phyloP scores from a whole-genome alignment of 2,888 invertebrate species.

The Bembecia ichneumoniformis region DNA sequence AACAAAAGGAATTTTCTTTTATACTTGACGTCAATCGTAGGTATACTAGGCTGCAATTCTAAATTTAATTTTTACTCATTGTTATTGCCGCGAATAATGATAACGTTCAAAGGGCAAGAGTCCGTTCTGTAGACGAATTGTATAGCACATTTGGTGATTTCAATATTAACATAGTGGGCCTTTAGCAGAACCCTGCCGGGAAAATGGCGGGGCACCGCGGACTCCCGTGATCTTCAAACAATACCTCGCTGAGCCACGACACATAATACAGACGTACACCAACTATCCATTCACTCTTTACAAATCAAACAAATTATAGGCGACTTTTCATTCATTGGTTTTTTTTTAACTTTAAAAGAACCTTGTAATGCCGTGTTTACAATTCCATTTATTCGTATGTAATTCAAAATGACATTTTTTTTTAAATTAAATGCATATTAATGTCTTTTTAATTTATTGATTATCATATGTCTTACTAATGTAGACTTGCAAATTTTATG shows the following conservation, averaged over 20 bases:
- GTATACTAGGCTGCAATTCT: no score
- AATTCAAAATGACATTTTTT: no score
- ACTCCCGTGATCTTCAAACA: constrained; percentile 60
- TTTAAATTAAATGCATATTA: no score
- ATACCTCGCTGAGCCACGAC: constrained; percentile 35
- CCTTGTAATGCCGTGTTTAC: no score
- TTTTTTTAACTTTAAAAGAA: no score
- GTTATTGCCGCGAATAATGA: constrained; percentile 29
- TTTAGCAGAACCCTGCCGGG: constrained; percentile 63
- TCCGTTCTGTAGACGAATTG: constrained; percentile 40
- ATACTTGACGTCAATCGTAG: no score
- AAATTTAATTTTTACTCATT: constrained; percentile 5
- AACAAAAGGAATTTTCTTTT: no score
- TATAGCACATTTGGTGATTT: constrained; percentile 56
- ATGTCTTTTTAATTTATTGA: no score
- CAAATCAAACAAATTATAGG: constrained; percentile 70
- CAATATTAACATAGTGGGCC: constrained; percentile 55
- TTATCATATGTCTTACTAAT: no score
- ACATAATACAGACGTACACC: constrained; percentile 36
- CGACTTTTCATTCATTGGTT: constrained; percentile 29
- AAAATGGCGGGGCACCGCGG: constrained; percentile 61
- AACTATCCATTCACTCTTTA: constrained; percentile 50
- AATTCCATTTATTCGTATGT: no score
- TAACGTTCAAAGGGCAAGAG: constrained; percentile 42
- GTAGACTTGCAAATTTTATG: no score